Percentiles rank a stretch among this genome's conserved stretches.
phyloP scores from a whole-genome alignment of 2,797 vertebrate genomes.

The Alectoris magna region DNA sequence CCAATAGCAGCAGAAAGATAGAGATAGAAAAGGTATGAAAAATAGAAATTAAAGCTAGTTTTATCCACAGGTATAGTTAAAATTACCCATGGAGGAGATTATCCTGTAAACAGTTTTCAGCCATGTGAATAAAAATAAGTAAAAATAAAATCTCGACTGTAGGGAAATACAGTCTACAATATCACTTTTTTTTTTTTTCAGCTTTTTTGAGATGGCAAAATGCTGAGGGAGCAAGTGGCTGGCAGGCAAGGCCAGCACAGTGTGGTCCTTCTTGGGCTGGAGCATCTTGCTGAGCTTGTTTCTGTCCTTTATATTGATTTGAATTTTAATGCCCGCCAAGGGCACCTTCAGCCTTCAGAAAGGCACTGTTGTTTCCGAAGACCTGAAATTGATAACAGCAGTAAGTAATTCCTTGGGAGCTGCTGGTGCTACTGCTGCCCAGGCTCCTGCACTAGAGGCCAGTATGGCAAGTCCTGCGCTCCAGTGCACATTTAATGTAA shows the following conservation, averaged over 20 bases:
- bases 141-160: background rate
- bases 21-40: background rate
- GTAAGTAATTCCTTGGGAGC: conserved; percentile 6
- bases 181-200: background rate
- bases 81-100: background rate
- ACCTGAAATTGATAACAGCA: conserved; percentile 9
- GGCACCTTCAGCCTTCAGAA: conserved; percentile 47
- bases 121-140: background rate
- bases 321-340: conserved; percentile 13
- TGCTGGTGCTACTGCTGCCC: background rate
- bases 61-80: background rate
- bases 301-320: background rate
- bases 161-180: background rate
- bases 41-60: background rate
- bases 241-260: background rate
- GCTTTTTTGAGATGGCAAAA: background rate
- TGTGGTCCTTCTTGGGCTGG: background rate
- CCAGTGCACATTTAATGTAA: background rate
- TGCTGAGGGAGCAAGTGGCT: background rate
- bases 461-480: background rate
- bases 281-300: background rate
- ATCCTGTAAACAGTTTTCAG: background rate
- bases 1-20: background rate
- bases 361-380: background rate
- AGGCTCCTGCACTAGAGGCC: background rate